Percentiles rank a stretch among this genome's conserved stretches.
Evolutionary conservation across 2,888 invertebrate species (phyloP).

Genomic region (Philonicus albiceps): DNA sequence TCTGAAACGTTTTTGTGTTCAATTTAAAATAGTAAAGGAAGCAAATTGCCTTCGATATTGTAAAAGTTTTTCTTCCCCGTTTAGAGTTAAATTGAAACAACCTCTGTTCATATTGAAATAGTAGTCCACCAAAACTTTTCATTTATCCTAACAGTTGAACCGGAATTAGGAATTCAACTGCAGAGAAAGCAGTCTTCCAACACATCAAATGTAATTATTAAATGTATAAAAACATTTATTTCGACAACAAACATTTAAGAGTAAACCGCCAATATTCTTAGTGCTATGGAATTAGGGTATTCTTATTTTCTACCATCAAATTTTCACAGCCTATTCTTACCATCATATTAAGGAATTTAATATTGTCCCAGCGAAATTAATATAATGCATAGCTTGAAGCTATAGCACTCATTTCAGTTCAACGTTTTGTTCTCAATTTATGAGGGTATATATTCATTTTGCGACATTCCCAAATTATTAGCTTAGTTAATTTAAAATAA

Average conservation of each 20-base stretch:
- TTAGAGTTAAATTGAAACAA: not conserved
- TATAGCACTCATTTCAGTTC: not conserved
- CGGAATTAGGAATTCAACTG: not conserved
- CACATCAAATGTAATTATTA: not conserved
- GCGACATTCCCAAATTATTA: no score
- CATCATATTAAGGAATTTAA: not conserved
- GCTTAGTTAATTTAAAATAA: no score
- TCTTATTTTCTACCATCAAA: not conserved
- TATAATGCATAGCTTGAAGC: not conserved
- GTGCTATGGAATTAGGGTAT: not conserved
- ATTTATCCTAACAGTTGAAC: not conserved
- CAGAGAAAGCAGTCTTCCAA: not conserved
- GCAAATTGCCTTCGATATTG: slow-evolving; percentile 37
- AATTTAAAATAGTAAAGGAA: slow-evolving; percentile 35
- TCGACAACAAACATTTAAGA: not conserved
- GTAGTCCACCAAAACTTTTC: not conserved
- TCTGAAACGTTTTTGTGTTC: slow-evolving; percentile 17
- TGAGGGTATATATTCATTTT: not conserved
- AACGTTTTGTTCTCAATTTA: not conserved
- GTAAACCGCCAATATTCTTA: not conserved
- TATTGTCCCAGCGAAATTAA: not conserved
- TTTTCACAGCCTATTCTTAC: not conserved
- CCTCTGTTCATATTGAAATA: not conserved
- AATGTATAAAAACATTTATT: not conserved
- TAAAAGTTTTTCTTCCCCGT: slow-evolving; percentile 20